Base-by-base conservation (phyloP, 2,113 vertebrate species). In the Morone saxatilis region DNA sequence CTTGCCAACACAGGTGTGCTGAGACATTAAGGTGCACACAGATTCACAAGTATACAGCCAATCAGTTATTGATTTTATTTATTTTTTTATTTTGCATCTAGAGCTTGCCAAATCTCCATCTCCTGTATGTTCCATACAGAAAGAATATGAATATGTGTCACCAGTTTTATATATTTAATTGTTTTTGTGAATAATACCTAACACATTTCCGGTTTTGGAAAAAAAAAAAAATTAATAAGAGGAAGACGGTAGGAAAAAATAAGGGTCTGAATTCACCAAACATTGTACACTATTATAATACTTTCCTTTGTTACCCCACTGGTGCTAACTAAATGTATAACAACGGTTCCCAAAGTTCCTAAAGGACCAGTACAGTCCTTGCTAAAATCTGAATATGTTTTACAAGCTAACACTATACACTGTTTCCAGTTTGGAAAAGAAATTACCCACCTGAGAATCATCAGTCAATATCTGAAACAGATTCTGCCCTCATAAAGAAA, bases 1-100 rank as follows among this genome's bases (percentile, higher is more conserved):
- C 14, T 69, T 72, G 66, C 71, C 78, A 78, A 70, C 57, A 60
- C 73, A 84, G 71, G 61, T 81, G 81, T n/a, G 43, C 76, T 54
- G 47, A 67, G 16, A 66, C 45, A 67, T 50, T 36, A 22, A 50
- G 67, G 25, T 14, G 1, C 8, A 54, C 41, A 6, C 47, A 57
- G 38, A 17, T 19, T 45, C 6, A 19, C 38, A 25, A 6, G 10
- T 11, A 62, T 43, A 40, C 60, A 54, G 25, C 14, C 14, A 5
- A 7, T 43, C 17, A 59, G 7, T 43, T 36, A 36, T 41, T 47
- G 43, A 25, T 14, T 16, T 65, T 31, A 56, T 50, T 50, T 11
- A 25, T 25, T 3, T 4, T 12, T 47, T 9, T 25, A 47, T 71
- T 48, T 66, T 47, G 6, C 38, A 47, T 54, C 57, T 19, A 40